phyloP scores from a whole-genome alignment of 2,797 vertebrate species.

The Vespertilio murinus region DNA sequence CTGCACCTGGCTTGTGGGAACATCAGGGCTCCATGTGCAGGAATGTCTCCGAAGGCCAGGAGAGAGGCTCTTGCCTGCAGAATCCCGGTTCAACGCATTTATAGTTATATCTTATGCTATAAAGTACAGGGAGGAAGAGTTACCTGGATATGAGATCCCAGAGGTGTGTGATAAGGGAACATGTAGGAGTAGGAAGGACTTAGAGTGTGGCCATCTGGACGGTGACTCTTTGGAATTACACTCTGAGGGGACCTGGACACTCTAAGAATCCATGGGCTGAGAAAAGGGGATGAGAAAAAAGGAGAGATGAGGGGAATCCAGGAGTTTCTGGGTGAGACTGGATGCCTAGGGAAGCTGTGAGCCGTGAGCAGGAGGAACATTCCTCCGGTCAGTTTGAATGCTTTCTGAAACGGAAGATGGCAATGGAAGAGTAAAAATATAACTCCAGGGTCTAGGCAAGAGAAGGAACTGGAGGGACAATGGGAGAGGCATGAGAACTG shows the following conservation, averaged over 20 bases:
- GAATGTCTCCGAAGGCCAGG: neutral
- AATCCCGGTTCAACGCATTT: neutral
- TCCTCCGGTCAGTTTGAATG: neutral
- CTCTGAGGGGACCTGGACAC: neutral
- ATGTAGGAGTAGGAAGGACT: neutral
- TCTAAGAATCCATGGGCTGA: neutral
- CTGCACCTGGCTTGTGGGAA: neutral
- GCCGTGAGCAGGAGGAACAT: neutral
- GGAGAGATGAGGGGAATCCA: neutral
- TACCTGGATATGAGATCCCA: neutral
- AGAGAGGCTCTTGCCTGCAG: neutral
- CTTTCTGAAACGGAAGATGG: neutral
- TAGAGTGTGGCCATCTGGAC: neutral
- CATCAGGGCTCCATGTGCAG: neutral
- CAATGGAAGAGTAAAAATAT: neutral
- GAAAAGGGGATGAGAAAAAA: neutral
- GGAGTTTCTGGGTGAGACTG: neutral
- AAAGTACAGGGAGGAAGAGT: neutral
- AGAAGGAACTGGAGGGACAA: neutral
- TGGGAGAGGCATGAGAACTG: neutral
- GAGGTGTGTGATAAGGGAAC: neutral
- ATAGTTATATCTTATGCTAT: neutral
- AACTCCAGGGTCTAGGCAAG: neutral
- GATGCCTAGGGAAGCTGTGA: neutral
- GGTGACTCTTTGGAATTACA: neutral